Percentiles rank a stretch among this genome's conserved stretches.
Evolutionary conservation across 2,797 vertebrate species (phyloP).

Genomic region (Euphonia xanthogaster): DNA sequence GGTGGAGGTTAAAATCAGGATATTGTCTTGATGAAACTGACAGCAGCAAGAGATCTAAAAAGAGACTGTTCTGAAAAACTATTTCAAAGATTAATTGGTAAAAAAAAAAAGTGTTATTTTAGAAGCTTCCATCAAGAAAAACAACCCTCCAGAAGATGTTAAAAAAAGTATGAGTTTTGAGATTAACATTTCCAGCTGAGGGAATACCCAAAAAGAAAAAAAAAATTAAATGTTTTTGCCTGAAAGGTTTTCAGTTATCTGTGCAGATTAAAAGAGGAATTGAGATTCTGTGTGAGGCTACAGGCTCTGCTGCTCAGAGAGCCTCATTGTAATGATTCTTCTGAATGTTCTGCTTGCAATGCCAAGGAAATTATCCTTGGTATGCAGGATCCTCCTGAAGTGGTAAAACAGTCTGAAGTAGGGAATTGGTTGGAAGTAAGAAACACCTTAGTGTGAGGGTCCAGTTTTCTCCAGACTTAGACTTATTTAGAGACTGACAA

Average conservation of each 20-base stretch:
- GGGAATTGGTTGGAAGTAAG: not conserved
- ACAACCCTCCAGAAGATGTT: not conserved
- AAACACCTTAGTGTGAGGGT: not conserved
- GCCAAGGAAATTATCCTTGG: not conserved
- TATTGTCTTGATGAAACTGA: not conserved
- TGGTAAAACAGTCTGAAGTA: not conserved
- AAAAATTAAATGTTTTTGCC: not conserved
- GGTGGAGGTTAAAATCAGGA: not conserved
- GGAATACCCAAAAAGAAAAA: not conserved
- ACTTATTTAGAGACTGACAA: not conserved
- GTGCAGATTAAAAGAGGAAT: conserved; percentile 8
- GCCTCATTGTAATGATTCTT: not conserved
- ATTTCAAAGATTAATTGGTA: not conserved
- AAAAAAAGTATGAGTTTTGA: not conserved
- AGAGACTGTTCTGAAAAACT: not conserved
- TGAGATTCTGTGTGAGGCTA: not conserved
- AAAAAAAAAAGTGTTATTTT: not conserved
- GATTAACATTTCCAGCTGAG: conserved; percentile 26
- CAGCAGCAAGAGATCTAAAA: not conserved
- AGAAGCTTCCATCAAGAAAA: not conserved
- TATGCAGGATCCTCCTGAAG: not conserved
- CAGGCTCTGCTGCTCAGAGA: not conserved
- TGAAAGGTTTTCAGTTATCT: conserved; percentile 16
- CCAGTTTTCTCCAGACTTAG: not conserved
- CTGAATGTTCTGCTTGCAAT: not conserved